A percentile compares a stretch with the other conserved stretches of the same genome.
Evolutionary conservation across 2,888 invertebrate species (phyloP).

Genomic region (Branchellion lobata): DNA sequence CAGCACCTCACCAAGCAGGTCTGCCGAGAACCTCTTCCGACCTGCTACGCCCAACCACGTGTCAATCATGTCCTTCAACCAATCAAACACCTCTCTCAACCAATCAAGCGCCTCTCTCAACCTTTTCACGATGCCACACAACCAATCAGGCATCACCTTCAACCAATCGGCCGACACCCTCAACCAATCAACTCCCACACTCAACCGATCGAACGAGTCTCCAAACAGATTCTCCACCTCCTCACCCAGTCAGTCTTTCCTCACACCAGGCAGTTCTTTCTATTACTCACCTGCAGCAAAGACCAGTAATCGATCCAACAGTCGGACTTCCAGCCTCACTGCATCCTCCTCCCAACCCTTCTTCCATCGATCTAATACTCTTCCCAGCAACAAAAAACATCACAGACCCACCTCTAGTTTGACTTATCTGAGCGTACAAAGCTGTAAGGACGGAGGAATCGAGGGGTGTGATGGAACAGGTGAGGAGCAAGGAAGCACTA

Average conservation of each 20-base stretch:
- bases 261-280: not conserved
- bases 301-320: not conserved
- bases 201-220: not conserved
- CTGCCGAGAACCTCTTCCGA: too few relatives aligned
- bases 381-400: too few relatives aligned
- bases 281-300: not conserved
- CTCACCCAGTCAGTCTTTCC: not conserved
- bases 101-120: too few relatives aligned
- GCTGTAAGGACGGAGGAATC: too few relatives aligned
- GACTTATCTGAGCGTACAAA: not conserved
- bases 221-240: not conserved
- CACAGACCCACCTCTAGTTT: not conserved
- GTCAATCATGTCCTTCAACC: not conserved
- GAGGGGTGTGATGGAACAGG: not conserved
- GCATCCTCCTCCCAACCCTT: not conserved
- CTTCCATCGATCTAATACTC: not conserved
- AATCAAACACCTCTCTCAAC: too few relatives aligned
- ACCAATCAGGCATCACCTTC: too few relatives aligned
- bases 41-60: too few relatives aligned
- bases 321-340: not conserved
- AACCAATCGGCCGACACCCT: too few relatives aligned
- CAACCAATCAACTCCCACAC: too few relatives aligned
- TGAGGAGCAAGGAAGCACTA: conserved; percentile 56
- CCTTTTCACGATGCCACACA: too few relatives aligned
- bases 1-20: too few relatives aligned